Base-by-base conservation (phyloP, 2,888 invertebrate species). In the Scaptomyza parva region DNA sequence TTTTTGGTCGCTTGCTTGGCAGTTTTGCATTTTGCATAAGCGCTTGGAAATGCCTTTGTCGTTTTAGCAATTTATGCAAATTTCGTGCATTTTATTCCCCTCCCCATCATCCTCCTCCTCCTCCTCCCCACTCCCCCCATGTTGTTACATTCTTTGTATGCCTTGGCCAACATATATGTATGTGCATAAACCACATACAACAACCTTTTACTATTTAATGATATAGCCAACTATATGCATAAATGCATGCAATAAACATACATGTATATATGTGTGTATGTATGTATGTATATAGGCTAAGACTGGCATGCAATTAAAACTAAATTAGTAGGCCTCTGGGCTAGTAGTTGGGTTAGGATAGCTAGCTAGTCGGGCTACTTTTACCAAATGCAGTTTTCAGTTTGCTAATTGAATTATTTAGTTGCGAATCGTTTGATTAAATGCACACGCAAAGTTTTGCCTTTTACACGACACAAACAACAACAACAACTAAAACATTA, bases 1-100 rank as follows among this genome's bases (percentile, higher is more conserved):
- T 65, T 70, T 64, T 59, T 33, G 40, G 41, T 40, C 55, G 59
- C 64, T 71, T 59, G 66, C 65, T 64, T 64, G 66, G 52, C 75
- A 70, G 72, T 88, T 73, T 73, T 87, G 88, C 88, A 87, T 86
- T 87, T 88, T 85, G 83, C 88, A 86, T 86, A 88, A 88, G 88
- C 73, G 86, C 88, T 87, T 60, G 66, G 78, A 85, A 85, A 88
- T 85, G 88, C 85, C 85, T 85, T 87, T 86, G 89, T 68, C 78
- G 77, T 77, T 78, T 78, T 71, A 74, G 78, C 78, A 79, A 77
- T 88, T 85, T 88, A 85, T 85, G 85, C 85, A 85, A 85, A 85
- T 85, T 88, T 88, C 72, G 65, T 66, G 82, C 85, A 88, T 84
- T 88, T 84, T 88, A 37, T n/a, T n/a, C n/a, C n/a, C n/a, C n/a